These are phyloP conservation scores for Charadrius vociferus DNA, from an alignment of 2,113 vertebrate species.

Conservation along the genomic window DNA sequence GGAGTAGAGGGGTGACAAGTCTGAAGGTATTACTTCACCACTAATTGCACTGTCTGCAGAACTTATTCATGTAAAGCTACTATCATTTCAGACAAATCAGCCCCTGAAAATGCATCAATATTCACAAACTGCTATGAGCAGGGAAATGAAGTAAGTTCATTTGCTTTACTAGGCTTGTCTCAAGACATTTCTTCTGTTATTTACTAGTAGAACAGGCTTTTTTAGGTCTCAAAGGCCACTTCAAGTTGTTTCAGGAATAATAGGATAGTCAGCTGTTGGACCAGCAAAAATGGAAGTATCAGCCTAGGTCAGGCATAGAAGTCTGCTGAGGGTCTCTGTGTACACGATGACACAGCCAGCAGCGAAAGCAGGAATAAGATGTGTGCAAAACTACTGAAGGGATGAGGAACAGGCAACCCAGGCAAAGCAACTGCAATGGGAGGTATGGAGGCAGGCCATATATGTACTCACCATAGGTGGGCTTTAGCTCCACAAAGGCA, in stretches of 20 bases:
- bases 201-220: background rate
- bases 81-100: background rate
- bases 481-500: background rate
- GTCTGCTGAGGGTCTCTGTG: background rate
- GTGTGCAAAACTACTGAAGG: background rate
- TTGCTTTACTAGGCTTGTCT: background rate
- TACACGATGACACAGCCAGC: background rate
- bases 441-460: background rate
- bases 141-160: background rate
- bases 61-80: background rate
- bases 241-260: background rate
- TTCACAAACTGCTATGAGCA: background rate
- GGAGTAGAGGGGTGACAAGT: background rate
- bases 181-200: background rate
- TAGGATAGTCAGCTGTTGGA: background rate
- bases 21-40: background rate
- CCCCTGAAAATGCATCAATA: background rate
- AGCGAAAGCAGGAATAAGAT: background rate
- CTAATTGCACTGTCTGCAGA: background rate
- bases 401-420: background rate
- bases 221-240: background rate
- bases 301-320: background rate
- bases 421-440: fast-evolving
- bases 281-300: background rate
- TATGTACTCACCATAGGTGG: background rate